These are phyloP conservation scores for Papilio gigon DNA, from an alignment of 2,888 invertebrate genomes.

Conservation along the genomic window DNA sequence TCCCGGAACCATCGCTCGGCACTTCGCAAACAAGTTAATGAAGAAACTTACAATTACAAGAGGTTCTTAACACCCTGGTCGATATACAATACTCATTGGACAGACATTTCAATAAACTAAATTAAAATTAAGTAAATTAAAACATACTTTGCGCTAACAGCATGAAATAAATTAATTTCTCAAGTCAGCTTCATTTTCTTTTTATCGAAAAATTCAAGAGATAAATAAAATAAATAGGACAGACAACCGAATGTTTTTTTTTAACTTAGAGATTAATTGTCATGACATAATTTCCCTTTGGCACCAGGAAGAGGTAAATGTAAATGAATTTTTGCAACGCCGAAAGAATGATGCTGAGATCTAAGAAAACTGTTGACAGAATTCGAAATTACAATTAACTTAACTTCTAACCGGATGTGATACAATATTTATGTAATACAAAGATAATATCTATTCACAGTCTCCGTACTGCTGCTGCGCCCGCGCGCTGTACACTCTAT, in stretches of 20 bases:
- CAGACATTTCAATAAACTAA: constrained; percentile 35
- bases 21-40: constrained; percentile 20
- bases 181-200: constrained; percentile 31
- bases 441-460: constrained; percentile 68
- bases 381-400: constrained; percentile 59
- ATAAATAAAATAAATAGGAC: constrained; percentile 71
- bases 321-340: constrained; percentile 51
- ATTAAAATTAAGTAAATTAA: constrained; percentile 40
- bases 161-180: constrained; percentile 41
- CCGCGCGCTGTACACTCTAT: neutral
- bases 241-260: constrained; percentile 57
- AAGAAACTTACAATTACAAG: constrained; percentile 38
- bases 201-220: constrained; percentile 47
- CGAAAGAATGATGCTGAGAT: constrained; percentile 70
- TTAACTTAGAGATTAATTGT: constrained; percentile 60
- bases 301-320: constrained; percentile 69
- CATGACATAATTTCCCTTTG: constrained; percentile 74
- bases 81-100: constrained; percentile 38
- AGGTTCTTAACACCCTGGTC: constrained; percentile 41
- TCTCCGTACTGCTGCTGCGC: constrained; percentile 62
- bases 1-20: constrained; percentile 58
- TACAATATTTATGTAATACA: constrained; percentile 52
- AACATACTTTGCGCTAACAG: constrained; percentile 20
- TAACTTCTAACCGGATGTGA: constrained; percentile 58
- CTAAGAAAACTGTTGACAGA: constrained; percentile 76